phyloP scores from a whole-genome alignment of 2,797 vertebrate genomes.

The Pagetopsis macropterus region DNA sequence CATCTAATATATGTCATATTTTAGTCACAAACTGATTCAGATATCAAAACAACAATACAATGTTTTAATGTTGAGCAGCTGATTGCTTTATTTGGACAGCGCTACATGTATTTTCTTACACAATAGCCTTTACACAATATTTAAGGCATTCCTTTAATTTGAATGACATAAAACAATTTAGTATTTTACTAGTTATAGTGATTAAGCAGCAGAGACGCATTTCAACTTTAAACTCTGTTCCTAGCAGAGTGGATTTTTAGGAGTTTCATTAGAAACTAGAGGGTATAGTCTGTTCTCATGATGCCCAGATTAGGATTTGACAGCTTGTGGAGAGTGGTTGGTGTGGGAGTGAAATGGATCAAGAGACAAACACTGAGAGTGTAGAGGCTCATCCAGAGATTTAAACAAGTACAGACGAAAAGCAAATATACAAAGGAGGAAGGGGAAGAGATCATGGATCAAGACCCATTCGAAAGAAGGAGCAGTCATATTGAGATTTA shows the following conservation, averaged over 20 bases:
- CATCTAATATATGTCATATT: too few relatives aligned
- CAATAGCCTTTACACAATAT: not conserved
- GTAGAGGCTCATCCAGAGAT: constrained; percentile 26
- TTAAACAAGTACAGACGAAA: constrained; percentile 26
- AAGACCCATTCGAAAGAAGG: constrained; percentile 34
- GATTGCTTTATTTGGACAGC: not conserved
- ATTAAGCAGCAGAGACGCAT: too few relatives aligned
- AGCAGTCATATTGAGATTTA: constrained; percentile 39
- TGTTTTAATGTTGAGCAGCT: not conserved
- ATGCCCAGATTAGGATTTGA: constrained; percentile 63
- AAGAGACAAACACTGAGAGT: constrained; percentile 20
- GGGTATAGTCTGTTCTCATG: constrained; percentile 23
- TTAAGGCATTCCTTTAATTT: not conserved
- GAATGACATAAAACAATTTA: not conserved
- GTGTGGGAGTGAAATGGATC: constrained; percentile 21
- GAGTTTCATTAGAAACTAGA: constrained; percentile 27
- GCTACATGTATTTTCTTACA: not conserved
- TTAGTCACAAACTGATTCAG: not conserved
- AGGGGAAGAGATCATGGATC: constrained; percentile 14
- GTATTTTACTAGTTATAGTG: not conserved
- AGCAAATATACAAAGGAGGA: constrained; percentile 27
- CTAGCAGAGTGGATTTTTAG: constrained; percentile 22
- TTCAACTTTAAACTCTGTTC: not conserved
- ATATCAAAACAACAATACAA: not conserved
- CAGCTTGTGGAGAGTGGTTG: constrained; percentile 27